Evolutionary conservation across 2,888 invertebrate genomes (phyloP), one percentile per base, ranked within the genome.

Genomic region (Rapana venosa): DNA sequence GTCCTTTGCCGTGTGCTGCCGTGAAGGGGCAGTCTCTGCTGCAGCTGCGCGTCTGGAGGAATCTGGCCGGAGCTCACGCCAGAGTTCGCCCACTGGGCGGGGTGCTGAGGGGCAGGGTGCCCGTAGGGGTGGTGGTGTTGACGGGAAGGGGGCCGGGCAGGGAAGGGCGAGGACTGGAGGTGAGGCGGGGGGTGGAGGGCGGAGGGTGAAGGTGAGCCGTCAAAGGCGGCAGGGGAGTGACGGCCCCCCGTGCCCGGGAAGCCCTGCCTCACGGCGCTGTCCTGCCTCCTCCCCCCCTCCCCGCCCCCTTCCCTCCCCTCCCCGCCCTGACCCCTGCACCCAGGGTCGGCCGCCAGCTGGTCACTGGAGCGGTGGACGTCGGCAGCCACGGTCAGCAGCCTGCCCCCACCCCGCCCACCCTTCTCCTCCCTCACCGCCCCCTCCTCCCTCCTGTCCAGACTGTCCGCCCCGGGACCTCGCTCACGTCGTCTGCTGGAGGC

Each of bases 121-220:
- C 88, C 84, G 17, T 88, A 66, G 56, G 84, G 83, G 58, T 32
- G 84, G 58, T 32, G 84, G 30, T 47, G n/a, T 26, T 88, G 88
- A 26, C 83, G 20, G n/a, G 47, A n/a, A 36, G 85, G 89, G 8
- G 47, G 30, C 74, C 47, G 89, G 35, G 47, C 1, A 26, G 22
- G 36, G 70, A 47, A 61, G 84, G 91, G 30, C 6, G 81, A 20
- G 26, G 66, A 8, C 30, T 20, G 87, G 79, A 35, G 70, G 17
- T 56, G 30, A 0, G 58, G 84, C 17, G 87, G 70, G 83, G 15
- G 79, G 79, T 32, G 20, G 1, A 35, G 79, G 32, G 36, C 26
- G 15, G 36, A 26, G 0, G 36, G 74, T 90, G 93, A 92, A 77
- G 92, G 90, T 70, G 93, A 92, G 85, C 91, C 92, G 81, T 92